These are phyloP conservation scores for Vidua macroura DNA, from an alignment of 2,113 vertebrate genomes.

Conservation along the genomic window DNA sequence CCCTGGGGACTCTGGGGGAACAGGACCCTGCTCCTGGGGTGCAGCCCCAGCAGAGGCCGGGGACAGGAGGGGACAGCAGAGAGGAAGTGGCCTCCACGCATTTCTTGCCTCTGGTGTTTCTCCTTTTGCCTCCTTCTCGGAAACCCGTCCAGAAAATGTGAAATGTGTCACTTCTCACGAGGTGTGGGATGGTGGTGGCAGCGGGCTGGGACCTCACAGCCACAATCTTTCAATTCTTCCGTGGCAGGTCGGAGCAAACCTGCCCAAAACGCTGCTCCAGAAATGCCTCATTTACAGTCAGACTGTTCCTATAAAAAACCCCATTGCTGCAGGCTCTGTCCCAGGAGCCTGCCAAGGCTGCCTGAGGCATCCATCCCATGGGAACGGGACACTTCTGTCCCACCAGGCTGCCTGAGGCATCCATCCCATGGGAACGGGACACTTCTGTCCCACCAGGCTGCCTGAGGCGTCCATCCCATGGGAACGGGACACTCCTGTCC, in stretches of 20 bases:
- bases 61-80: accelerated
- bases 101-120: background rate
- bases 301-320: background rate
- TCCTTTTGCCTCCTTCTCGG: background rate
- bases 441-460: accelerated
- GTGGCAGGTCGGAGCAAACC: background rate
- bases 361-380: background rate
- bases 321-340: background rate
- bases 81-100: background rate
- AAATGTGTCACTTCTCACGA: accelerated
- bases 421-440: background rate
- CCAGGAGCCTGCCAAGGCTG: background rate
- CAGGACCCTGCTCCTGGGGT: background rate
- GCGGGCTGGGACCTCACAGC: accelerated
- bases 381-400: background rate
- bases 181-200: accelerated
- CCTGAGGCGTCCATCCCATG: background rate
- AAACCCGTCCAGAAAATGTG: accelerated
- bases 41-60: accelerated
- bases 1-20: background rate
- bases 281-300: background rate
- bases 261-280: background rate
- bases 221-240: background rate
- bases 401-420: accelerated
- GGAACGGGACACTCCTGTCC: background rate